Evolutionary conservation across 2,113 vertebrate genomes (phyloP).

Genomic region (Eolophus roseicapilla): DNA sequence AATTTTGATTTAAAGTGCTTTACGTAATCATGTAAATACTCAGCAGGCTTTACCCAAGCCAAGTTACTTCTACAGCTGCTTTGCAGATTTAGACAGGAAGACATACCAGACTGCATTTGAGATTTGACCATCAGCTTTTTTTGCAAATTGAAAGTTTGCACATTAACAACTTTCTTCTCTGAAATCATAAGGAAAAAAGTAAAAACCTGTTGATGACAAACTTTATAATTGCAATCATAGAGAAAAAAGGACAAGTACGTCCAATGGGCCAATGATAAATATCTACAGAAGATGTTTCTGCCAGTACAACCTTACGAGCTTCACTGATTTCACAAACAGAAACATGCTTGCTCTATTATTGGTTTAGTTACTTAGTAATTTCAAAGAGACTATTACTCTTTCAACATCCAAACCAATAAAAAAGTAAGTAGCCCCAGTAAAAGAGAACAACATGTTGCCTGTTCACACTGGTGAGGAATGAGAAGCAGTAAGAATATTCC

Average conservation of each 20-base stretch:
- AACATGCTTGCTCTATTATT: neutral
- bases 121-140: slow-evolving; percentile 31
- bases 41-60: neutral
- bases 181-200: neutral
- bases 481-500: neutral
- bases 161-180: neutral
- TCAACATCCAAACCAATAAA: neutral
- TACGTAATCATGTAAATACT: slow-evolving; percentile 60
- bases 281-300: neutral
- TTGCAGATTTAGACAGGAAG: slow-evolving; percentile 24
- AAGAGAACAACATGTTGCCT: neutral
- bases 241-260: neutral
- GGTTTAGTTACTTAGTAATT: neutral
- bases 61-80: slow-evolving; percentile 44
- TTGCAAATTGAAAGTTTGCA: neutral
- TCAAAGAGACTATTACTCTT: neutral
- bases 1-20: slow-evolving; percentile 65
- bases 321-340: neutral
- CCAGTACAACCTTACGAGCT: neutral
- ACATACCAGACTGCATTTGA: neutral
- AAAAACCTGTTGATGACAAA: neutral
- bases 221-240: neutral
- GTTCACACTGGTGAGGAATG: neutral
- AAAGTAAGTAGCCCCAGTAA: neutral
- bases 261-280: neutral